phyloP scores from a whole-genome alignment of 2,797 vertebrate species.

The Tenualosa thibaudeaui region DNA sequence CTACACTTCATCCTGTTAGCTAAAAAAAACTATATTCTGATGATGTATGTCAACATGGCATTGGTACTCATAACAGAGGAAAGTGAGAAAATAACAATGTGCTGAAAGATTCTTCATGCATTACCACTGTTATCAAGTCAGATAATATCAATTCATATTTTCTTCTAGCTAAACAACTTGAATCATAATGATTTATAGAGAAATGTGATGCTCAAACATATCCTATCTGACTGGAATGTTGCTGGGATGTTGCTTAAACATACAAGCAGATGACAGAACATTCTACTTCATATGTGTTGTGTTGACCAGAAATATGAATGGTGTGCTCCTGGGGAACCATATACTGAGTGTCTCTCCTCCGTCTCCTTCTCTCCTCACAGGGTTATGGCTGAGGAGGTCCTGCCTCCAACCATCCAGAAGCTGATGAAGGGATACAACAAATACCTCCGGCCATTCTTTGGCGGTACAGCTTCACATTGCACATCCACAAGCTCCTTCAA shows the following conservation, averaged over 20 bases:
- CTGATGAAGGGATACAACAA: constrained; percentile 95
- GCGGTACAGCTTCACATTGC: constrained; percentile 73
- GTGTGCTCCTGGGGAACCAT: not conserved
- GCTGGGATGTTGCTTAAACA: not conserved
- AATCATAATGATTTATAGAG: not conserved
- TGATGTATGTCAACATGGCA: not conserved
- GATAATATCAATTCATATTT: not conserved
- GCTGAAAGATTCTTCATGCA: too few relatives aligned
- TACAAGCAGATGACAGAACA: not conserved
- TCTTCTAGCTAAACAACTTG: not conserved
- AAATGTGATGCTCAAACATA: not conserved
- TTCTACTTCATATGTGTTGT: not conserved
- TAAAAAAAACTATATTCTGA: not conserved
- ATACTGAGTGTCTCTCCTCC: not conserved
- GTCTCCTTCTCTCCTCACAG: constrained; percentile 58
- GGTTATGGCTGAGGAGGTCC: constrained; percentile 81
- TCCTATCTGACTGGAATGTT: too few relatives aligned
- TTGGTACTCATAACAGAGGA: not conserved
- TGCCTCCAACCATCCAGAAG: constrained; percentile 89
- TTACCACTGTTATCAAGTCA: not conserved
- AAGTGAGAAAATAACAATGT: not conserved
- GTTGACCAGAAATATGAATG: not conserved
- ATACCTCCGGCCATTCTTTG: constrained; percentile 91
- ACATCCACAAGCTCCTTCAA: not conserved
- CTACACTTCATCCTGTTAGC: not conserved